Evolutionary conservation across 2,113 vertebrate species (phyloP), one percentile per base, ranked within the genome.

Genomic region (Lasiurus borealis): DNA sequence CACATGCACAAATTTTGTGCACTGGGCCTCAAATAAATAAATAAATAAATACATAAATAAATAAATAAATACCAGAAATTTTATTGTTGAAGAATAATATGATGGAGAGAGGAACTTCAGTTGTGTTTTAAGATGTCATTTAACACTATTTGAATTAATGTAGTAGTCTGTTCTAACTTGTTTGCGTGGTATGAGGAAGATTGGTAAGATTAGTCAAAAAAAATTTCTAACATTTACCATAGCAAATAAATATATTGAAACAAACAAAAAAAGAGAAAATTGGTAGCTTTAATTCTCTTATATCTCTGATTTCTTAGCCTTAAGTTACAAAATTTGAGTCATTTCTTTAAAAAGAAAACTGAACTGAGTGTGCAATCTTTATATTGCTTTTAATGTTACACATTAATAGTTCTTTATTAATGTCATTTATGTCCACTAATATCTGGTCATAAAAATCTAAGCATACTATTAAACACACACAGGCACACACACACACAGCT

Each of bases 21-120:
- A 19, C 18, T 13, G 18, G 52, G 18, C 19, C 54, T 57, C 18
- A 21, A 57, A 19, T 27, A 62, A 62, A 97, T 97, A 82, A 97
- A 96, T 94, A n/a, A n/a, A n/a, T n/a, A n/a, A n/a, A n/a, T n/a
- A n/a, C n/a, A n/a, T n/a, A n/a, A n/a, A n/a, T n/a, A 94, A 97
- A 36, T 93, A 95, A 96, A 96, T 34, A 40, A 40, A 40, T 40
- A 92, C 18, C 50, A 89, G 44, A 15, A 62, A 48, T 84, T 84
- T 85, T 94, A 5, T 50, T 72, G 16, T 64, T 92, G 57, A 81
- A 94, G 34, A 84, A 86, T 36, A 95, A 71, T 48, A 52, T 91
- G 19, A 31, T n/a, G 4, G 15, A 90, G 86, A 88, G 88, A 36
- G 16, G 1, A 8, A 57, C 54, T 57, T 57, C 19, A 57, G 54